Conservation (phyloP, 2,888 invertebrate species). For the Diarsia rubi region DNA sequence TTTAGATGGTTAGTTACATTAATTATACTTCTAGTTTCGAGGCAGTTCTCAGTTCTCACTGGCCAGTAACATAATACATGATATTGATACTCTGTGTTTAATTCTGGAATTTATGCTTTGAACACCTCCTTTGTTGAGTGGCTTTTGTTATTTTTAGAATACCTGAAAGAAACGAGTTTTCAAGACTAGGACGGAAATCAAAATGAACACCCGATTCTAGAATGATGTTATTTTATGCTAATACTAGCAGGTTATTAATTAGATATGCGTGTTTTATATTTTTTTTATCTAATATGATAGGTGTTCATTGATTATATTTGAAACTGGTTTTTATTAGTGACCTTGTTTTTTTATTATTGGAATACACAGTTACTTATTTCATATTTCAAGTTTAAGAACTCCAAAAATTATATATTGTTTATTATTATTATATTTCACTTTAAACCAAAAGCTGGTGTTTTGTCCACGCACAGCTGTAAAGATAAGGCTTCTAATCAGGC, state of each 20-base stretch:
- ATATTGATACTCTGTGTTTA: constrained; percentile 59
- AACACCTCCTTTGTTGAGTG: constrained; percentile 1
- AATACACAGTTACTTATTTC: constrained; percentile 2
- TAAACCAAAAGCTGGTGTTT: constrained; percentile 10
- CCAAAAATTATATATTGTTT: too few relatives aligned
- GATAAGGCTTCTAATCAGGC: constrained; percentile 68
- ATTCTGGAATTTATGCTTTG: constrained; percentile 23
- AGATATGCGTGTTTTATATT: not conserved
- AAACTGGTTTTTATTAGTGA: constrained; percentile 22
- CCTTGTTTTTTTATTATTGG: not conserved
- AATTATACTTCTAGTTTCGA: constrained; percentile 13
- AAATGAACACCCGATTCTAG: not conserved
- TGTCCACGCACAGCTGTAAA: constrained; percentile 26
- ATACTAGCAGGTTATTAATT: not conserved
- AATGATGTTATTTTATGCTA: not conserved
- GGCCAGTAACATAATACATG: constrained; percentile 59
- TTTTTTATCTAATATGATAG: not conserved
- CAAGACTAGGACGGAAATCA: too few relatives aligned
- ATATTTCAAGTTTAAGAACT: constrained; percentile 14
- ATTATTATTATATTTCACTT: not conserved
- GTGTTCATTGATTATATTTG: constrained; percentile 17
- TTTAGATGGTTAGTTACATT: not conserved
- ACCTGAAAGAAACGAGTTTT: not conserved
- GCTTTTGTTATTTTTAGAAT: constrained; percentile 42
- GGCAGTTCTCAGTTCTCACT: constrained; percentile 30